Evolutionary conservation across 2,113 vertebrate species (phyloP).

Genomic region (Ancistrus triradiatus): DNA sequence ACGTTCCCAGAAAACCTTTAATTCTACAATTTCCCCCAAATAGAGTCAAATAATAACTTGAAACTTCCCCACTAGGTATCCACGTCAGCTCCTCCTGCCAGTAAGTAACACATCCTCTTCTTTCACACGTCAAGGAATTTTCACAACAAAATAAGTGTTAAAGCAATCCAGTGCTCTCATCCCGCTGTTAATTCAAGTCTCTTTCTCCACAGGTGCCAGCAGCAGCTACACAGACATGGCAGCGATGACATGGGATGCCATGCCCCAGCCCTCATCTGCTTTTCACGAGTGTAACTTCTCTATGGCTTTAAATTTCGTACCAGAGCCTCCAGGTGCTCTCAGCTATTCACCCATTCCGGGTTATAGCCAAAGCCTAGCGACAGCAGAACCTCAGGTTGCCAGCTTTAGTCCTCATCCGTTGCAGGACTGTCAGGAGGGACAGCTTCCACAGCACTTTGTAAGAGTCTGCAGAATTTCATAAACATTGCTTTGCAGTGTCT

Average conservation of each 20-base stretch:
- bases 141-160: no score
- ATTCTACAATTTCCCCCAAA: not conserved
- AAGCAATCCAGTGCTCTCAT: not conserved
- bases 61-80: constrained; percentile 37
- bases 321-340: constrained; percentile 19
- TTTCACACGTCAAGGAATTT: not conserved
- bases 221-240: constrained; percentile 65
- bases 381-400: constrained; percentile 40
- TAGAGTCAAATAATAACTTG: not conserved
- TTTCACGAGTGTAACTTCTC: constrained; percentile 40
- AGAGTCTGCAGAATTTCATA: no score
- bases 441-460: constrained; percentile 53
- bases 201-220: constrained; percentile 50
- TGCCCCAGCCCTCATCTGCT: constrained; percentile 14
- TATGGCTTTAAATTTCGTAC: constrained; percentile 43
- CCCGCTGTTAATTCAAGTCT: not conserved
- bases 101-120: constrained; percentile 46
- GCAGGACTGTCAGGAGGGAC: constrained; percentile 35
- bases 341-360: constrained; percentile 29
- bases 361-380: constrained; percentile 4
- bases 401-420: constrained; percentile 48
- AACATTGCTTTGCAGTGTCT: no score
- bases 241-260: constrained; percentile 50
- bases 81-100: constrained; percentile 53
- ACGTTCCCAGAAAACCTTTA: no score